Percentiles rank a stretch among this genome's conserved stretches.
Evolutionary conservation across 2,888 invertebrate genomes (phyloP).

Genomic region (Cetonia aurata): DNA sequence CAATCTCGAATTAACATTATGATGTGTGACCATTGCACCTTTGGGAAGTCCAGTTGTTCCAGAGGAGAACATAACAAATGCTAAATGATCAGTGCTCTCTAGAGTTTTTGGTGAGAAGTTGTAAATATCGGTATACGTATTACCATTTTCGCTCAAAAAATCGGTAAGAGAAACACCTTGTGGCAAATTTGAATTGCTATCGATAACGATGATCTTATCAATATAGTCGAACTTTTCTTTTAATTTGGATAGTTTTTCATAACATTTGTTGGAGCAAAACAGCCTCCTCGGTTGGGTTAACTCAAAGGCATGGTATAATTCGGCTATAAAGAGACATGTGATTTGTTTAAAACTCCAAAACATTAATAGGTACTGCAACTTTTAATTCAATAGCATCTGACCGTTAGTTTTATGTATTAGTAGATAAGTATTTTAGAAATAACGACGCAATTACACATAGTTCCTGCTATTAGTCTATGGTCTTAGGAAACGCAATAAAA

Average conservation of each 20-base stretch:
- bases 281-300: constrained; percentile 77
- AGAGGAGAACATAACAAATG: constrained; percentile 80
- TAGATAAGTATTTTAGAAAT: no score
- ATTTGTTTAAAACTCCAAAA: background rate
- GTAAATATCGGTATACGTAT: constrained; percentile 60
- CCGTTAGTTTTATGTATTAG: no score
- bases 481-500: no score
- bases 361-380: no score
- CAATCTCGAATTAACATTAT: constrained; percentile 69
- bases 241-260: constrained; percentile 70
- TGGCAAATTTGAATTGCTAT: constrained; percentile 66
- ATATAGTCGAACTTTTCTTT: constrained; percentile 68
- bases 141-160: constrained; percentile 51
- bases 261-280: constrained; percentile 72
- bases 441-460: no score
- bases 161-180: constrained; percentile 68
- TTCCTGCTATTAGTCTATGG: no score
- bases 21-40: constrained; percentile 80
- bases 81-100: constrained; percentile 69
- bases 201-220: constrained; percentile 70
- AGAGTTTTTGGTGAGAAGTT: constrained; percentile 66
- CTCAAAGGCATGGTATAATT: constrained; percentile 69
- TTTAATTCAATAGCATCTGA: no score
- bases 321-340: constrained; percentile 59
- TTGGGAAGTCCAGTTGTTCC: constrained; percentile 87